phyloP scores from a whole-genome alignment of 2,113 vertebrate genomes.

The Eolophus roseicapilla region DNA sequence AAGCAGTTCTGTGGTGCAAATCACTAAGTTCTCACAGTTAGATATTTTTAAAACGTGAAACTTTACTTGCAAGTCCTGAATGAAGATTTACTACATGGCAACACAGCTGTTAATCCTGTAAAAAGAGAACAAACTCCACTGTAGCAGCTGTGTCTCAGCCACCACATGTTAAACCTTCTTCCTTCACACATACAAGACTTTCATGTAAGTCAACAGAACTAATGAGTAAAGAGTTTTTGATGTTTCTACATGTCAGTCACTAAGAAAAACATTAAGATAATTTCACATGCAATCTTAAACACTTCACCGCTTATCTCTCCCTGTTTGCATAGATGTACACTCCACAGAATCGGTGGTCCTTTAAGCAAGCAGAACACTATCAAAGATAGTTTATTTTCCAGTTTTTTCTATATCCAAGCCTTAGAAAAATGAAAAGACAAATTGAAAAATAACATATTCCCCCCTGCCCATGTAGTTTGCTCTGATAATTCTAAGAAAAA shows the following conservation, averaged over 20 bases:
- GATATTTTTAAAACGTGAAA: background rate
- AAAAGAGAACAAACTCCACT: background rate
- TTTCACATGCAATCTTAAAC: fast-evolving
- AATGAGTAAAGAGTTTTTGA: background rate
- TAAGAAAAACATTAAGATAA: background rate
- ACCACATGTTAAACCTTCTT: background rate
- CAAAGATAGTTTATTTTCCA: background rate
- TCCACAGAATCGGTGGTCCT: background rate
- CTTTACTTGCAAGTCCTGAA: background rate
- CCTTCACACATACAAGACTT: fast-evolving
- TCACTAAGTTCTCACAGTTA: background rate
- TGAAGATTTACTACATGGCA: background rate
- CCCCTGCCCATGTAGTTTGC: no score
- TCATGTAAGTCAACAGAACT: background rate
- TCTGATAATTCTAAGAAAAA: background rate
- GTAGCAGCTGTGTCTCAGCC: background rate
- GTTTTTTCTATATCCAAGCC: background rate
- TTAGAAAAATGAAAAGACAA: background rate
- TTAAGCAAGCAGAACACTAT: background rate
- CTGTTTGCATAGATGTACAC: fast-evolving
- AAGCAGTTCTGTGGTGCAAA: background rate
- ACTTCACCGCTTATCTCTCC: background rate
- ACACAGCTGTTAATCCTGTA: background rate
- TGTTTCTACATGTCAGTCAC: background rate
- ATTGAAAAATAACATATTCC: background rate